Evolutionary conservation across 2,888 invertebrate species (phyloP), one percentile per base, ranked within the genome.

Genomic region (Taphrorychus bicolor): DNA sequence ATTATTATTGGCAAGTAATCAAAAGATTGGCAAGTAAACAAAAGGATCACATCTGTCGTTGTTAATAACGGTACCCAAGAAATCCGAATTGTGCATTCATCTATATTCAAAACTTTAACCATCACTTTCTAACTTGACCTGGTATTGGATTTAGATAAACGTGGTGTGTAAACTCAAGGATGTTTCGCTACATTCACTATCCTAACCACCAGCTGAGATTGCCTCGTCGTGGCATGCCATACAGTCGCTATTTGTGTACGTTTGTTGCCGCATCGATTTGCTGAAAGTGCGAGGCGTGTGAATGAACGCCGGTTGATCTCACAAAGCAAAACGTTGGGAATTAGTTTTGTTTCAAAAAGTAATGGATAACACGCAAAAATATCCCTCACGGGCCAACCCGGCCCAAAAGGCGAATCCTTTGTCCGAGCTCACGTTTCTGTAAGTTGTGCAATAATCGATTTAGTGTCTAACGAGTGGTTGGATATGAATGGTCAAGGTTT

Each of bases 371-470:
- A 69, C 66, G 19, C 45, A 54, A 4, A 75, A 73, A 54, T 69
- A 68, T 16, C 71, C 73, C 11, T 74, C 71, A 61, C 73, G 67
- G 21, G 67, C 68, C 5, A 75, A 77, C 65, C 77, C 76, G 2
- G 66, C 71, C 16, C 71, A 74, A 70, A 73, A 72, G 53, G 74
- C 74, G 32, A 76, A 74, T 54, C 54, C 71, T 16, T 19, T 76
- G n/a, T 73, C 75, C 11, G 56, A 59, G 21, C 61, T 76, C n/a
- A 71, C 71, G 7, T 76, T 75, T 62, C 56, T 73, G 76, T 76
- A 73, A 76, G 76, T 76, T 70, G 7, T 19, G n/a, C 2, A 14
- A 45, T 14, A 45, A 45, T 16, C 14, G 17, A n/a, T n/a, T n/a
- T n/a, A n/a, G n/a, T n/a, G n/a, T n/a, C n/a, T n/a, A n/a, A n/a